Evolutionary conservation across 2,113 vertebrate species (phyloP), one percentile per base, ranked within the genome.

Genomic region (Brevimyrus niger): DNA sequence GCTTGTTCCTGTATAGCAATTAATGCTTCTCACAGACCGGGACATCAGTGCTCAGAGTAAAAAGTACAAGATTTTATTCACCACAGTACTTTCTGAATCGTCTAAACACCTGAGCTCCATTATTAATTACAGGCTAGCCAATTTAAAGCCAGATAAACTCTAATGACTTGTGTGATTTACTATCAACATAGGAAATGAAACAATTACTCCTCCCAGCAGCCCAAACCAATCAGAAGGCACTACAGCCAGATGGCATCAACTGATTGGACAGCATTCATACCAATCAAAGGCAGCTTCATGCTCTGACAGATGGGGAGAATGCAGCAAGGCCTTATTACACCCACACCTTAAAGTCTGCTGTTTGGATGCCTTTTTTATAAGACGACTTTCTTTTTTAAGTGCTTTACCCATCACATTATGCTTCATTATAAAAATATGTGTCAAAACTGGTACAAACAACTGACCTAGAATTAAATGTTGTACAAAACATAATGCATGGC

Each of bases 221-320:
- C 51, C 10, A 61, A 85, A 89, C 51, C 88, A 89, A 85, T 89
- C 46, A 84, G 21, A 44, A 58, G 53, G 38, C 76, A 58, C 35
- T 89, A 61, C 51, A 85, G 35, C 50, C 88, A 89, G 88, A 89
- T 89, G 88, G 76, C 88, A 89, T 89, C 53, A 61, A 31, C 80
- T 85, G 80, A 89, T 47, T 89, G 51, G 80, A 47, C 38, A 44
- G 21, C n/a, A 61, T 9, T 42, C 11, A 44, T 27, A 58, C 76
- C 76, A 89, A 84, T 84, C 88, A 89, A 51, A 89, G 9, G 31
- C 50, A 83, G 88, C 38, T 80, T 89, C 50, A 44, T 46, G 48
- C 35, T 44, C 76, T 89, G 51, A 38, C 51, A 89, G 38, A 89
- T 31, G 51, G 58, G 61, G 58, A 89, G 53, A 84, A 84, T 21